Percentiles rank a stretch among this genome's conserved stretches.
phyloP scores from a whole-genome alignment of 2,113 vertebrate genomes.

The Oncorhynchus nerka region DNA sequence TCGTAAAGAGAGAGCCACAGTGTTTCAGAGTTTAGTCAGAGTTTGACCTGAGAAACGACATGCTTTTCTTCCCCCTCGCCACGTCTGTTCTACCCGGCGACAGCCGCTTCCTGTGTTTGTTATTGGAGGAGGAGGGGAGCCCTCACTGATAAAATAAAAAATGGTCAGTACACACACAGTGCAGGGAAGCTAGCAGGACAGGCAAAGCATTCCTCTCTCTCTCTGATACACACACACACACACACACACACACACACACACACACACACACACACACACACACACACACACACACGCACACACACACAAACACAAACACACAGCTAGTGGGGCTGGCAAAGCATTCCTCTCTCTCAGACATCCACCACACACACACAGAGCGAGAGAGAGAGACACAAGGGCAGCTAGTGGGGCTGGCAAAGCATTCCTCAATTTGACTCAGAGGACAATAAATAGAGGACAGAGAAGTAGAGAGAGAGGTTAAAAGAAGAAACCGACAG shows the following conservation, averaged over 20 bases:
- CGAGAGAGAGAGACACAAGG: neutral
- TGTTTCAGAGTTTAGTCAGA: slow-evolving; percentile 15
- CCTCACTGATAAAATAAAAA: slow-evolving; percentile 54
- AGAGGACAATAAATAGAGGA: neutral
- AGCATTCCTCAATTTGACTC: slow-evolving; percentile 6
- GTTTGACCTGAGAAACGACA: neutral
- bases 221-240: neutral
- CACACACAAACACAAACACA: slow-evolving; percentile 5
- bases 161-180: slow-evolving; percentile 23
- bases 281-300: slow-evolving; percentile 34
- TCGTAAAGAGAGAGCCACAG: neutral
- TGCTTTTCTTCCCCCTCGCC: slow-evolving; percentile 36
- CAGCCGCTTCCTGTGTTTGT: slow-evolving; percentile 74
- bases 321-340: too few species aligned
- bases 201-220: too few species aligned
- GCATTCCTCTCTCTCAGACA: too few species aligned
- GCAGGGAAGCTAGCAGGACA: neutral
- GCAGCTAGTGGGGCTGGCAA: neutral
- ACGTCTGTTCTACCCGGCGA: slow-evolving; percentile 45
- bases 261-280: neutral
- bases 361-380: too few species aligned
- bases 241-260: neutral
- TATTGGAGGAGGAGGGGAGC: slow-evolving; percentile 55
- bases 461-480: neutral
- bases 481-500: neutral